A percentile compares a stretch with the other conserved stretches of the same genome.
These are phyloP conservation scores for Sinodicranocentrus sp. DNA, from an alignment of 2,888 invertebrate species.

Conservation along the genomic window DNA sequence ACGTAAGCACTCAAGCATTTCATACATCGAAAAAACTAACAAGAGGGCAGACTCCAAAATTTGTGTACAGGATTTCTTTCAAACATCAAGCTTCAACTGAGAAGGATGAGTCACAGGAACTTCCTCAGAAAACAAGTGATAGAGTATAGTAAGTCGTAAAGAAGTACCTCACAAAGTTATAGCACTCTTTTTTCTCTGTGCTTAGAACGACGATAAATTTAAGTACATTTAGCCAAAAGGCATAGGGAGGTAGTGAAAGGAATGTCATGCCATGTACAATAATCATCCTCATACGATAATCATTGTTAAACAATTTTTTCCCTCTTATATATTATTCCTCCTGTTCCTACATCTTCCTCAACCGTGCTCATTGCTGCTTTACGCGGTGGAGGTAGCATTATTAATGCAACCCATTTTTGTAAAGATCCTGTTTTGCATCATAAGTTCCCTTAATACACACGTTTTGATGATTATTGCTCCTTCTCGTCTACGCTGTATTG, in stretches of 20 bases:
- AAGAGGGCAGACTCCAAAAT: neutral
- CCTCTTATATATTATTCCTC: slow-evolving; percentile 19
- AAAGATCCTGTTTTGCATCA: slow-evolving; percentile 66
- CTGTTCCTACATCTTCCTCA: neutral
- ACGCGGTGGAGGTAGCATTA: neutral
- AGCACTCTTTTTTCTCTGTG: too few species aligned
- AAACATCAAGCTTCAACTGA: neutral
- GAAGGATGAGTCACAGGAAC: slow-evolving; percentile 64
- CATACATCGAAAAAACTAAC: slow-evolving; percentile 10
- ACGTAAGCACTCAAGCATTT: slow-evolving; percentile 60
- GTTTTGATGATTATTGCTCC: slow-evolving; percentile 13
- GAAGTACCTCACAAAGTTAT: too few species aligned
- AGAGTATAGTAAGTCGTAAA: slow-evolving; percentile 48
- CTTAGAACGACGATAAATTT: neutral
- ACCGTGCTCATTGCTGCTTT: neutral
- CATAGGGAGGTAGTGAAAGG: slow-evolving; percentile 45
- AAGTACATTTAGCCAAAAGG: slow-evolving; percentile 29
- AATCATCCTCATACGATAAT: slow-evolving; percentile 46
- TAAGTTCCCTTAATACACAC: slow-evolving; percentile 41
- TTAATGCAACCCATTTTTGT: slow-evolving; percentile 45
- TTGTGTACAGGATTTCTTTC: neutral
- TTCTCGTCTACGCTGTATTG: neutral
- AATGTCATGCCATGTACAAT: slow-evolving; percentile 43
- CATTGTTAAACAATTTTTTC: slow-evolving; percentile 41
- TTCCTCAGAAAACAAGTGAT: slow-evolving; percentile 62